phyloP scores from a whole-genome alignment of 37 sponge, comb jelly and placozoan genomes.

The Mnemiopsis leidyi region DNA sequence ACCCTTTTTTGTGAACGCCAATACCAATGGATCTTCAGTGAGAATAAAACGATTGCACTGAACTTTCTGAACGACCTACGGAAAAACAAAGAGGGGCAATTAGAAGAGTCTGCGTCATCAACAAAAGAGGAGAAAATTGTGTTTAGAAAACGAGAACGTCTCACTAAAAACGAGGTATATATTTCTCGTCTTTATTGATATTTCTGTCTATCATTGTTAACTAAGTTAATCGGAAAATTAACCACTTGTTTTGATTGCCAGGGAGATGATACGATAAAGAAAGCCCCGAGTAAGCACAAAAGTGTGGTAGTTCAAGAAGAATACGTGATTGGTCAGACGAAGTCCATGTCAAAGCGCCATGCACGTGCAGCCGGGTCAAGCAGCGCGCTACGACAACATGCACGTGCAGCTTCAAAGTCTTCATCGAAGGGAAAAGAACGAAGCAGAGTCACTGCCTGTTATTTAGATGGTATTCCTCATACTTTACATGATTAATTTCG shows the following conservation, averaged over 20 bases:
- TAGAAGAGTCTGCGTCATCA: neutral
- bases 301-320: slow-evolving; percentile 36
- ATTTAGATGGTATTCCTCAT: slow-evolving; percentile 15
- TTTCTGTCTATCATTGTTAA: too few species aligned
- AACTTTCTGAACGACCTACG: neutral
- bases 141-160: neutral
- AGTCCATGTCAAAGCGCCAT: neutral
- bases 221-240: too few species aligned
- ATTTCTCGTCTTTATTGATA: too few species aligned
- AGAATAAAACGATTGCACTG: slow-evolving; percentile 41
- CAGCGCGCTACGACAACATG: neutral
- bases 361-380: neutral
- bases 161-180: neutral
- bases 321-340: slow-evolving; percentile 54
- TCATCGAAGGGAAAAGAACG: neutral
- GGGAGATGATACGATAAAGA: neutral
- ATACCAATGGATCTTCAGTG: neutral
- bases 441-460: neutral
- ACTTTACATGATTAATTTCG: too few species aligned
- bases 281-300: neutral
- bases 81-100: neutral
- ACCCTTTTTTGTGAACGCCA: too few species aligned
- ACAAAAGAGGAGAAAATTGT: neutral
- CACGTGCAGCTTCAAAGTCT: neutral
- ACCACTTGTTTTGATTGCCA: too few species aligned